Conservation (phyloP, 2,888 invertebrate species). For the Mantis religiosa region DNA sequence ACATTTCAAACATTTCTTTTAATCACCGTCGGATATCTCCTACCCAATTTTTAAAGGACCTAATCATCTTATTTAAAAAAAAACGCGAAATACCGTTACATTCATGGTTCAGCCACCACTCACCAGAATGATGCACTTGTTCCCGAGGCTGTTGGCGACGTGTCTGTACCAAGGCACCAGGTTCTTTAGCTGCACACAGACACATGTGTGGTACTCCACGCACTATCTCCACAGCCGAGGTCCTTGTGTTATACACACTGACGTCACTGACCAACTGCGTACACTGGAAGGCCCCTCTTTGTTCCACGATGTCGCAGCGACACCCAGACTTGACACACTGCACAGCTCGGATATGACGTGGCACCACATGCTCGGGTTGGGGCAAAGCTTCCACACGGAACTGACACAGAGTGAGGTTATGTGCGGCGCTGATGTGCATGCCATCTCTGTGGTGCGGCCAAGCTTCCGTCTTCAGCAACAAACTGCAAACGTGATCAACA, state of each 20-base stretch:
- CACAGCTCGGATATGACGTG: not conserved
- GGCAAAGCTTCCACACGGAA: not conserved
- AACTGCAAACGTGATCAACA: too few species aligned
- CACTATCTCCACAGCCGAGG: not conserved
- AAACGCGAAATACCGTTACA: too few species aligned
- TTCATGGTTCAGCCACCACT: too few species aligned
- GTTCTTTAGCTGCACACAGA: not conserved
- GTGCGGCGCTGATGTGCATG: not conserved
- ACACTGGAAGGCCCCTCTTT: not conserved
- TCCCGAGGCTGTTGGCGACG: too few species aligned
- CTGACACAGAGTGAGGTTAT: not conserved
- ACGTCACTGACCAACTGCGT: not conserved
- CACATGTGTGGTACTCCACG: not conserved
- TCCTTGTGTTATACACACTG: not conserved
- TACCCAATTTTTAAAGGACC: too few species aligned
- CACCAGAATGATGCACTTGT: not conserved
- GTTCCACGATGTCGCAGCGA: not conserved
- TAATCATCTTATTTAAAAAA: too few species aligned
- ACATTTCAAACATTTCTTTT: too few species aligned
- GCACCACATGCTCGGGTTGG: not conserved
- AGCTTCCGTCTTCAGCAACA: too few species aligned
- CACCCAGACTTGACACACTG: not conserved
- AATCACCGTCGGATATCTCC: too few species aligned
- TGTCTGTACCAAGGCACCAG: not conserved
- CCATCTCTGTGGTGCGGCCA: not conserved